phyloP scores from a whole-genome alignment of 2,113 vertebrate genomes.

The Austrofundulus limnaeus region DNA sequence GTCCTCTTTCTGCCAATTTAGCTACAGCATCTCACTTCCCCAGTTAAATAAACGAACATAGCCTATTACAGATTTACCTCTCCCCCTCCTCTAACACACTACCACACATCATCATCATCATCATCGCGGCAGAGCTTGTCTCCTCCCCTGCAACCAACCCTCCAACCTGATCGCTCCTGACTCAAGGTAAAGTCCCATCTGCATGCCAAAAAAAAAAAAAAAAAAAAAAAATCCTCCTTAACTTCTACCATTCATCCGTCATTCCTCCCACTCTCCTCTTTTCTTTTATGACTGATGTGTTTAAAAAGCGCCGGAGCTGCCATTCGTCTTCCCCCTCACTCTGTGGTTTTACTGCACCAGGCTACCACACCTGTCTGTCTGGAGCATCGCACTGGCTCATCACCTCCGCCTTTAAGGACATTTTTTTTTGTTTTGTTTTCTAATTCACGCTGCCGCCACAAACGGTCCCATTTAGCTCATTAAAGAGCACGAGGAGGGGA shows the following conservation, averaged over 20 bases:
- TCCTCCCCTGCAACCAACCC: conserved; percentile 32
- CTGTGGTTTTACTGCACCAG: neutral
- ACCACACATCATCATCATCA: conserved; percentile 20
- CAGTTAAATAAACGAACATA: no score
- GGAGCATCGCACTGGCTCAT: conserved; percentile 25
- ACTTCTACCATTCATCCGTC: conserved; percentile 26
- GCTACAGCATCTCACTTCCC: no score
- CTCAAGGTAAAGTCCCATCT: conserved; percentile 60
- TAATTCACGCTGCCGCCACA: neutral
- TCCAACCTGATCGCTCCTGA: conserved; percentile 35
- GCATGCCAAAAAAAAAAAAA: conserved; percentile 35
- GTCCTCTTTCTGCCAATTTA: no score
- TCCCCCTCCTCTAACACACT: conserved; percentile 16
- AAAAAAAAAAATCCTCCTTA: neutral
- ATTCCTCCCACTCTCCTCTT: conserved; percentile 6
- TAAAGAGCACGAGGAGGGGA: no score
- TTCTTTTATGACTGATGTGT: neutral
- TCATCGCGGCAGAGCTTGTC: conserved; percentile 17
- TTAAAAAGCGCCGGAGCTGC: conserved; percentile 19
- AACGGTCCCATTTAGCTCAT: no score
- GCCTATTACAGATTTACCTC: no score
- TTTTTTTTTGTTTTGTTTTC: no score
- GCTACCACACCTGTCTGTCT: conserved; percentile 66
- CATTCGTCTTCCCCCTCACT: neutral
- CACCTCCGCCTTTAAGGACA: neutral